Evolutionary conservation across 2,113 vertebrate genomes (phyloP).

Genomic region (Epinephelus fuscoguttatus): DNA sequence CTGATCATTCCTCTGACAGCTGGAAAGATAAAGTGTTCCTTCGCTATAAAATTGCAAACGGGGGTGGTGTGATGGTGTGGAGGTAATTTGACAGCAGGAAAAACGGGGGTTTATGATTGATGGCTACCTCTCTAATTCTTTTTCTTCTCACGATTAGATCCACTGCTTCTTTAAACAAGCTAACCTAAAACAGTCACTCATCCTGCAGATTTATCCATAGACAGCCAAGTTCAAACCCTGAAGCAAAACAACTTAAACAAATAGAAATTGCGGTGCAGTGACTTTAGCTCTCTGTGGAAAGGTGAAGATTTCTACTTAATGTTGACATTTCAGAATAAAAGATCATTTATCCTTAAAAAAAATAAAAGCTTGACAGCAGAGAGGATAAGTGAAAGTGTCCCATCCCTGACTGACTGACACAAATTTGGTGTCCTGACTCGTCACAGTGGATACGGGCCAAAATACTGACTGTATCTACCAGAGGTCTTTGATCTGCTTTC

Average conservation of each 20-base stretch:
- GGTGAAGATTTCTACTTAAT: background rate
- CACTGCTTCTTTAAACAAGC: conserved; percentile 52
- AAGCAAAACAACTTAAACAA: conserved; percentile 30
- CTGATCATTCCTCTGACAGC: conserved; percentile 63
- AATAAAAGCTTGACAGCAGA: background rate
- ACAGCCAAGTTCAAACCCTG: background rate
- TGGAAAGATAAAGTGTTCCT: conserved; percentile 55
- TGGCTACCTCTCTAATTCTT: conserved; percentile 47
- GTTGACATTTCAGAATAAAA: background rate
- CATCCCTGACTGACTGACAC: background rate
- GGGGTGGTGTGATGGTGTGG: conserved; percentile 50
- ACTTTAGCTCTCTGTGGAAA: background rate
- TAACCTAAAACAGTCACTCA: conserved; percentile 66
- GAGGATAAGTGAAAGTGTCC: background rate
- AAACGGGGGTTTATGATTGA: conserved; percentile 58
- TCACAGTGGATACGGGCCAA: conserved; percentile 5
- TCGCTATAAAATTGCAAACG: conserved; percentile 41
- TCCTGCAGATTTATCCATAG: conserved; percentile 4
- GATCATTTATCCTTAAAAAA: background rate
- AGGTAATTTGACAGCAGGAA: conserved; percentile 60
- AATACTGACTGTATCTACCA: conserved; percentile 32
- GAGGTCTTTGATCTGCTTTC: conserved; percentile 66
- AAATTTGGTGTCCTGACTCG: conserved; percentile 8
- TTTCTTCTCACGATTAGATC: conserved; percentile 50
- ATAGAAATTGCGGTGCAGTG: conserved; percentile 3